A percentile compares a stretch with the other conserved stretches of the same genome.
These are phyloP conservation scores for Coreoperca whiteheadi DNA, from an alignment of 2,113 vertebrate genomes.

Conservation along the genomic window DNA sequence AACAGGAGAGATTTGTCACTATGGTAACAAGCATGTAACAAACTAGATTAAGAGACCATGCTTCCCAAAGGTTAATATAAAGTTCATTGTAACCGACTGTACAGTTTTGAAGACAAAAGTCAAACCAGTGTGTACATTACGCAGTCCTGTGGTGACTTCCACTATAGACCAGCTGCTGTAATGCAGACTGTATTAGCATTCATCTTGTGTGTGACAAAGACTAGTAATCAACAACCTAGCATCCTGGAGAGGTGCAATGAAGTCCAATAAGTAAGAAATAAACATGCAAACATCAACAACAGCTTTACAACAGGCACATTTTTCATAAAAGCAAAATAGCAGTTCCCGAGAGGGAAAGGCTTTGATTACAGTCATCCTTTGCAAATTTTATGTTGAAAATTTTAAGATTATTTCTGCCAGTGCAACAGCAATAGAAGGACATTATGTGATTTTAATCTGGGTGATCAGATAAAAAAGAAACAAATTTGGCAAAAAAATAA, in stretches of 20 bases:
- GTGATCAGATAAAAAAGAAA: neutral
- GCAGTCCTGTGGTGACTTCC: neutral
- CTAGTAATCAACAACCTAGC: neutral
- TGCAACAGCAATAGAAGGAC: neutral
- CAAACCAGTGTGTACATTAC: neutral
- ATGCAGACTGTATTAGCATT: neutral
- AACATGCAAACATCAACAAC: neutral
- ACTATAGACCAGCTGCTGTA: neutral
- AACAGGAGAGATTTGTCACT: conserved; percentile 53
- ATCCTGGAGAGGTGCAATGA: neutral
- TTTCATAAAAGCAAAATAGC: neutral
- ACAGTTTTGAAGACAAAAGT: neutral
- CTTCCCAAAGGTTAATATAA: conserved; percentile 11
- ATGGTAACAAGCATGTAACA: conserved; percentile 54
- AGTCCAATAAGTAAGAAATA: neutral
- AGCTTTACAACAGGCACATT: neutral
- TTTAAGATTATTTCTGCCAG: neutral
- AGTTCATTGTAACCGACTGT: neutral
- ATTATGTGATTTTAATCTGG: neutral
- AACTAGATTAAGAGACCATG: conserved; percentile 48
- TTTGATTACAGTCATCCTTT: neutral
- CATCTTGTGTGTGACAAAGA: neutral
- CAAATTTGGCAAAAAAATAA: too few species aligned
- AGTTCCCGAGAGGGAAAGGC: neutral
- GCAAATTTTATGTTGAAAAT: neutral